Evolutionary conservation across 30 jellyfish, hydroid and myxozoan genomes (phyloP).

Genomic region (Chrysaora quinquecirrha): DNA sequence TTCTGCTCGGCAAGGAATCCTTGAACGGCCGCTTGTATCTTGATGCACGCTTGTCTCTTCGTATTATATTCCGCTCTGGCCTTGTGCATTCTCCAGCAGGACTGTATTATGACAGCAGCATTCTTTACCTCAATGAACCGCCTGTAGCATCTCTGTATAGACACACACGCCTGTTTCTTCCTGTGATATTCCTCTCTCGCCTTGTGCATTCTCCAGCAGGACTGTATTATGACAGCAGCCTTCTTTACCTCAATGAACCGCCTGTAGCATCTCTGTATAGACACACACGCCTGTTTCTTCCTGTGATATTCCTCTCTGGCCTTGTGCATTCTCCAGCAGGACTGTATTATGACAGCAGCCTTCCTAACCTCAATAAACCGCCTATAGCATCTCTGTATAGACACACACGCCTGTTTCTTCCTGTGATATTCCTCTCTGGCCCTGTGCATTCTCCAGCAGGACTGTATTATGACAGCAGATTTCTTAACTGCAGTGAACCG

Average conservation of each 20-base stretch:
- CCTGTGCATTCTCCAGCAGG: conserved; percentile 51
- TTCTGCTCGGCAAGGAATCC: conserved; percentile 25
- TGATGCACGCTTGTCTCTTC: conserved; percentile 37
- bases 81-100: too few species aligned
- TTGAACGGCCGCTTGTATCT: conserved; percentile 45
- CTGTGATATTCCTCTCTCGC: too few species aligned
- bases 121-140: too few species aligned
- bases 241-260: too few species aligned
- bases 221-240: too few species aligned
- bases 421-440: conserved; percentile 36
- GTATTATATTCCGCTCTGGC: conserved; percentile 28
- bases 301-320: conserved; percentile 6
- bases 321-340: conserved; percentile 52
- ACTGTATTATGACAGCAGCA: too few species aligned
- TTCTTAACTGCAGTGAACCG: not conserved
- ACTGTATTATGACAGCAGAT: conserved; percentile 53
- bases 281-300: conserved; percentile 44
- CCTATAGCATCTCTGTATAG: conserved; percentile 39
- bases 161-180: too few species aligned
- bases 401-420: conserved; percentile 38
- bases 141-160: too few species aligned
- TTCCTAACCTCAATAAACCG: conserved; percentile 7
- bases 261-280: conserved; percentile 63
- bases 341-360: conserved; percentile 60
- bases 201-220: too few species aligned